A percentile compares a stretch with the other conserved stretches of the same genome.
Evolutionary conservation across 2,888 invertebrate genomes (phyloP).

Genomic region (Eulithis testata): DNA sequence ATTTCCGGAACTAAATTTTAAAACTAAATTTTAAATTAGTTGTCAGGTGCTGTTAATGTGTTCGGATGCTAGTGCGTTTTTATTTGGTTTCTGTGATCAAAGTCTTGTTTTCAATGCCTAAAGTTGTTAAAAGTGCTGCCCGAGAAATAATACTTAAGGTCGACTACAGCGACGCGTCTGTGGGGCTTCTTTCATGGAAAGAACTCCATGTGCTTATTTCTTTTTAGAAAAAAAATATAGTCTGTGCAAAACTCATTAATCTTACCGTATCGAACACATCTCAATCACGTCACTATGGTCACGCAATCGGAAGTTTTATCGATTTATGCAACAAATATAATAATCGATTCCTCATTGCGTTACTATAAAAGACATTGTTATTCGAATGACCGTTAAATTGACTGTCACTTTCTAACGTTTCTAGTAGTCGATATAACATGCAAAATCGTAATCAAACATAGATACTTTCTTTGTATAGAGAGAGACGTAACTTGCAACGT

Average conservation of each 20-base stretch:
- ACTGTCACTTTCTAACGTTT: constrained; percentile 38
- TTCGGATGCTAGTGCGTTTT: too few relatives aligned
- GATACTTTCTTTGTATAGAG: too few relatives aligned
- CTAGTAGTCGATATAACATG: constrained; percentile 25
- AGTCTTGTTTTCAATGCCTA: too few relatives aligned
- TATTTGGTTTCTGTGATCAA: too few relatives aligned
- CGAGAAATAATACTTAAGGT: too few relatives aligned
- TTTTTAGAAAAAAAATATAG: constrained; percentile 23
- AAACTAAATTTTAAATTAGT: too few relatives aligned
- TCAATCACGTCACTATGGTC: constrained; percentile 27
- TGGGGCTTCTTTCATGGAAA: too few relatives aligned
- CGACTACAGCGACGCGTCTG: too few relatives aligned
- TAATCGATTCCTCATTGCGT: constrained; percentile 43
- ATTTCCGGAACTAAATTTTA: too few relatives aligned
- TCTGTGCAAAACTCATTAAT: constrained; percentile 28
- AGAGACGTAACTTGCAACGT: too few relatives aligned
- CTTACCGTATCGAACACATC: constrained; percentile 31
- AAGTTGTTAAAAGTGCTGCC: too few relatives aligned
- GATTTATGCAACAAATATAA: constrained; percentile 42
- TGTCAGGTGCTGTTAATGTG: too few relatives aligned
- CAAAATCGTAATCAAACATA: constrained; percentile 12
- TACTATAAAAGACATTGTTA: constrained; percentile 37
- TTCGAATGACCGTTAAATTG: constrained; percentile 39
- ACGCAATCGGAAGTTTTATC: constrained; percentile 41
- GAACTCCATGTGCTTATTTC: background rate